These are phyloP conservation scores for Lycophotia porphyrea DNA, from an alignment of 2,888 invertebrate genomes.

Conservation along the genomic window DNA sequence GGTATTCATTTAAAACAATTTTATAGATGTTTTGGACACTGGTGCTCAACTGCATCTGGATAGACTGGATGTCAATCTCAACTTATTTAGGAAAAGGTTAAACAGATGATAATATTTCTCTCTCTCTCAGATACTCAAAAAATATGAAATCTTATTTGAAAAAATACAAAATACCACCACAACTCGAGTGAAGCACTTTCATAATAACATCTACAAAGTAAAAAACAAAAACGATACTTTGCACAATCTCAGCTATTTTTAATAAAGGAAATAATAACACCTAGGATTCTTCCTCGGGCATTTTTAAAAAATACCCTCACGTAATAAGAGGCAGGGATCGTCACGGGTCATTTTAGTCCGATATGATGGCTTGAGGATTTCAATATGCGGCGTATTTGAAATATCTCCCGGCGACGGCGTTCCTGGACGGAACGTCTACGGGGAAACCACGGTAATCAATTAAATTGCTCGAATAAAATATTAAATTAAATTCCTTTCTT, in stretches of 20 bases:
- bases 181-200: neutral
- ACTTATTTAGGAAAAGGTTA: neutral
- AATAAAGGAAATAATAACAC: conserved; percentile 67
- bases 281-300: conserved; percentile 54
- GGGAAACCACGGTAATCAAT: conserved; percentile 79
- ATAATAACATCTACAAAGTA: conserved; percentile 19
- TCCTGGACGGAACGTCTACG: conserved; percentile 72
- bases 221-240: conserved; percentile 26
- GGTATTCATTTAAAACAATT: neutral
- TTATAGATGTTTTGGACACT: neutral
- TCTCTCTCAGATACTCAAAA: no score
- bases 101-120: no score
- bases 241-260: conserved; percentile 64
- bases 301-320: conserved; percentile 72
- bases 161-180: neutral
- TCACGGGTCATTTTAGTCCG: conserved; percentile 82
- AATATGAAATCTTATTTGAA: neutral
- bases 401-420: conserved; percentile 81
- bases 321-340: conserved; percentile 74
- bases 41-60: neutral
- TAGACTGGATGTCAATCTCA: neutral
- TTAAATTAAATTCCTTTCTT: conserved; percentile 72
- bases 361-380: conserved; percentile 84
- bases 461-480: conserved; percentile 83
- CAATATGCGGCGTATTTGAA: conserved; percentile 88